phyloP scores from a whole-genome alignment of 2,888 invertebrate species.

The Tetranychus truncatus region DNA sequence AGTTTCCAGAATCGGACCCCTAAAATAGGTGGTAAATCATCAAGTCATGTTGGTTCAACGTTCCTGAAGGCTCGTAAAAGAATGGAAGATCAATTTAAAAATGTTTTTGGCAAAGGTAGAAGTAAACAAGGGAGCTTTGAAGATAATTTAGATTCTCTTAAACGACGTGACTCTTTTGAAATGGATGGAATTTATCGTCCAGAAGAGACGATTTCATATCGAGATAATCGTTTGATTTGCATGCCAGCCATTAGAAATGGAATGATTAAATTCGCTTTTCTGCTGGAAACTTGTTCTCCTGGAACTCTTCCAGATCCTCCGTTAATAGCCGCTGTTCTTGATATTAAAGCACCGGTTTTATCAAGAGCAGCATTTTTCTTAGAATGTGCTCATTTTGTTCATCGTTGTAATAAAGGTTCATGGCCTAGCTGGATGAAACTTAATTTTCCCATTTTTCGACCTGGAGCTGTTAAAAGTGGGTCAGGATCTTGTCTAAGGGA shows the following conservation, averaged over 20 bases:
- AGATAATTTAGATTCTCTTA: conserved; percentile 38
- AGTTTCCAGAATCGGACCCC: conserved; percentile 25
- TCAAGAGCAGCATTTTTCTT: conserved; percentile 73
- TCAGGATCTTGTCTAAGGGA: conserved; percentile 17
- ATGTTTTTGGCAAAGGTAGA: conserved; percentile 39
- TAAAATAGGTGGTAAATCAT: conserved; percentile 33
- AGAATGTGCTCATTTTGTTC: conserved; percentile 90
- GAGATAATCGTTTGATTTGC: conserved; percentile 65
- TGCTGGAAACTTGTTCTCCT: conserved; percentile 84
- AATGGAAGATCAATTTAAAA: conserved; percentile 66
- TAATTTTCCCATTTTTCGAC: conserved; percentile 53
- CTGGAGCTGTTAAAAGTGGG: conserved; percentile 38
- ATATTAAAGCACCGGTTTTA: conserved; percentile 83
- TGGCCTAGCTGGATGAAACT: conserved; percentile 98
- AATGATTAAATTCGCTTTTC: conserved; percentile 67
- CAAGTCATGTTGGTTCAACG: conserved; percentile 35
- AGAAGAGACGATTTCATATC: conserved; percentile 67
- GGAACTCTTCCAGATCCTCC: conserved; percentile 92
- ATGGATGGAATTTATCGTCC: conserved; percentile 42
- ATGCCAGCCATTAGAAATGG: conserved; percentile 54
- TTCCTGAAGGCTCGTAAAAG: conserved; percentile 62
- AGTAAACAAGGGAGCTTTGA: conserved; percentile 73
- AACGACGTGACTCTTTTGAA: conserved; percentile 19
- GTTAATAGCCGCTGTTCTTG: conserved; percentile 75
- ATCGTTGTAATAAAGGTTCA: conserved; percentile 89